phyloP scores from a whole-genome alignment of 1,140 invertebrate genomes.

The Drosophila equinoxialis region DNA sequence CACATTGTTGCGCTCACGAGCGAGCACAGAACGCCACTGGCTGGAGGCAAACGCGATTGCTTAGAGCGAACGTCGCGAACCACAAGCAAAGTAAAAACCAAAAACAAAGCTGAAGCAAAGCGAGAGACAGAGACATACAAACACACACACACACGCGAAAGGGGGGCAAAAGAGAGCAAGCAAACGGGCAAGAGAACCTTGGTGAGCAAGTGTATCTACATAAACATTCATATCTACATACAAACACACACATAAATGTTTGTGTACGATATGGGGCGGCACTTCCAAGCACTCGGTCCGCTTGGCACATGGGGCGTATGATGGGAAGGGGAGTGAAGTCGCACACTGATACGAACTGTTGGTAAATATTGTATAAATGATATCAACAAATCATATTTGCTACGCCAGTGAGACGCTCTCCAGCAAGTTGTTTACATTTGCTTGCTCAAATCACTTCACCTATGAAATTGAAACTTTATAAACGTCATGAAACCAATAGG shows the following conservation, averaged over 20 bases:
- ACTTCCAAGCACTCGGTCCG: neutral
- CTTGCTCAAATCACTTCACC: neutral
- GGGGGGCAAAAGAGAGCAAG: neutral
- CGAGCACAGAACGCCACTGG: conserved; percentile 53
- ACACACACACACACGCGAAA: no score
- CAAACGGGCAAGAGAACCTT: neutral
- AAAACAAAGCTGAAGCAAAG: conserved; percentile 15
- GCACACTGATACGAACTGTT: neutral
- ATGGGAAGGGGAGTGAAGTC: neutral
- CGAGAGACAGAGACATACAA: neutral
- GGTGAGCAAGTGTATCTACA: conserved; percentile 7
- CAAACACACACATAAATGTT: neutral
- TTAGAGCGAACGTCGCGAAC: conserved; percentile 22
- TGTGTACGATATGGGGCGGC: conserved; percentile 4
- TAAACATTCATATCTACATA: neutral
- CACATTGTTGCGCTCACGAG: conserved; percentile 44
- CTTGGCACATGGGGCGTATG: neutral
- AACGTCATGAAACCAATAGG: no score
- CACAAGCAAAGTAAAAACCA: conserved; percentile 14
- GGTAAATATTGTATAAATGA: neutral
- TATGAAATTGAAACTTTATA: no score
- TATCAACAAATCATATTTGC: neutral
- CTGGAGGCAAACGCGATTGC: conserved; percentile 3
- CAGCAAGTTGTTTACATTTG: neutral
- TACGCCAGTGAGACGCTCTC: neutral